Evolutionary conservation across 64 coral and sea anemone genomes (phyloP), one percentile per base, ranked within the genome.

Genomic region (Acropora tenuis): DNA sequence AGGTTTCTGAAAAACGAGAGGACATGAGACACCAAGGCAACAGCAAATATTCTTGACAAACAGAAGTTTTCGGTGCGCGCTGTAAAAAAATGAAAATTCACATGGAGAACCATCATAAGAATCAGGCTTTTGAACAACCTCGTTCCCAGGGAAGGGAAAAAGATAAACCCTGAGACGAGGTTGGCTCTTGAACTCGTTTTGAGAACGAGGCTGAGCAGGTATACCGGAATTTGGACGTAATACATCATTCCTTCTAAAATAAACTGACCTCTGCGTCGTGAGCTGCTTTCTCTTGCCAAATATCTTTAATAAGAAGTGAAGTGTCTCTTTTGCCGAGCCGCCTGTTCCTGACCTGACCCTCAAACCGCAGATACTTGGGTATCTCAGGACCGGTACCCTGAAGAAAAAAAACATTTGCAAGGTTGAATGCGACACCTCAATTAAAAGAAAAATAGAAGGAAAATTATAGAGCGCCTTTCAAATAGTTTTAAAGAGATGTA

Each of bases 231-330:
- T 30, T 30, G 30, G 30, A 30, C 30, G 0, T 30, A 0, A 30
- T 30, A 30, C 30, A 30, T 30, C 52, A 7, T 55, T 55, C 10
- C 10, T 10, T 55, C 5, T 55, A 55, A 7, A 7, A 17, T 30
- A 8, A 48, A 69, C 57, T 83, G 69, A 99, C 97, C 91, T 99
- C 94, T 30, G 94, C 94, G 55, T 96, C 94, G 15, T 95, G 88
- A 18, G 97, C 94, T 17, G 94, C 89, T 81, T 95, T 99, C 71
- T 99, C 97, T 77, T 96, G 91, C 97, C 97, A 99, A 50, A 99
- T 91, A 48, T 99, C 97, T 55, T 99, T 99, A 46, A 99, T 96
- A 18, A 99, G 91, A 15, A 99, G 89, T 6, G 94, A 93, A n/a
- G 91, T 95, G 50, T 99, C 97, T 47, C 97, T 88, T 58, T 99